Evolutionary conservation across 2,113 vertebrate genomes (phyloP).

Genomic region (Pelodiscus sinensis): DNA sequence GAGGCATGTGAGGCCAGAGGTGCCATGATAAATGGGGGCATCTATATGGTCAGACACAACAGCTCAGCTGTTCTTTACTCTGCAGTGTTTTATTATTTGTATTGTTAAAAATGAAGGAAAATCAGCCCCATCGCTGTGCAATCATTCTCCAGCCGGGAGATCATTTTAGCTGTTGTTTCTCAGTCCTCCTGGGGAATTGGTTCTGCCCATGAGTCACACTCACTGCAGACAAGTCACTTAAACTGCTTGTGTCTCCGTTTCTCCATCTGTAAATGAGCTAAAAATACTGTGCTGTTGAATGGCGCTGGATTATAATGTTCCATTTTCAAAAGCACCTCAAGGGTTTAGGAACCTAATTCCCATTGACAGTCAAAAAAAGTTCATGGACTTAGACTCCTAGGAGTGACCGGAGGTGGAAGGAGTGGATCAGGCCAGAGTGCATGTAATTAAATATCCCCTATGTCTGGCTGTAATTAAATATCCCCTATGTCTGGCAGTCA

Average conservation of each 20-base stretch:
- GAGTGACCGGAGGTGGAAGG: fast-evolving
- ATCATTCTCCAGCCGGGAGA: background rate
- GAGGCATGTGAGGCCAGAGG: background rate
- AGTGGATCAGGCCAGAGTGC: fast-evolving
- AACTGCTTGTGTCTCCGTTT: background rate
- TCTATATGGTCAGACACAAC: background rate
- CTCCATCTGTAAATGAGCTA: background rate
- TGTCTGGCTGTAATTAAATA: fast-evolving
- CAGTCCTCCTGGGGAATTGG: background rate
- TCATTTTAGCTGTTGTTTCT: background rate
- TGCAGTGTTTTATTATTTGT: background rate
- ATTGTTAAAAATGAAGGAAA: background rate
- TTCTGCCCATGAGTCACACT: background rate
- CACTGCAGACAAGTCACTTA: background rate
- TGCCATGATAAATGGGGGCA: background rate
- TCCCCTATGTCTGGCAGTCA: background rate
- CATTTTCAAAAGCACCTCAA: background rate
- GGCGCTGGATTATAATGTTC: background rate
- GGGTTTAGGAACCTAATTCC: background rate
- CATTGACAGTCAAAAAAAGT: background rate
- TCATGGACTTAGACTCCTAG: background rate
- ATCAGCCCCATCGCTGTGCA: background rate
- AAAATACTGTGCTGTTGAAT: background rate
- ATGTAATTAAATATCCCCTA: fast-evolving
- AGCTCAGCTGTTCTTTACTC: background rate